Conservation (phyloP, 2,113 vertebrate species). For the Acanthisitta chloris region DNA sequence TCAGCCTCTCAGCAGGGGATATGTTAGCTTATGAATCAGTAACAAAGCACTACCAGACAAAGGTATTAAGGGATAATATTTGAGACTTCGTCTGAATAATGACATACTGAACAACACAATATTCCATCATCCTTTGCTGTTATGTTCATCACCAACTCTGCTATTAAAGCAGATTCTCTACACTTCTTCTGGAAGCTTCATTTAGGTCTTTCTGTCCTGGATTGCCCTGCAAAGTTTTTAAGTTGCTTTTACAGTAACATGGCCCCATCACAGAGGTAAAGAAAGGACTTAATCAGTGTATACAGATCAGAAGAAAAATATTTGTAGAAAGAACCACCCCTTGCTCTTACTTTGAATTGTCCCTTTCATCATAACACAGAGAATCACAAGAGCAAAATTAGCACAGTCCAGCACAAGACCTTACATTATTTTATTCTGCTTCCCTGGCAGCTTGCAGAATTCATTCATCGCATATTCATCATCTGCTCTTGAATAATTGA, state of each 20-base stretch:
- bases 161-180: not conserved
- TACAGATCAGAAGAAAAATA: not conserved
- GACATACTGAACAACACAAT: not conserved
- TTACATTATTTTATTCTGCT: not conserved
- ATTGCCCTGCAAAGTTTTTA: not conserved
- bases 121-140: not conserved
- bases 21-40: not conserved
- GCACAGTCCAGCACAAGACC: not conserved
- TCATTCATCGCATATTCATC: not conserved
- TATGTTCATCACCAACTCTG: not conserved
- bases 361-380: not conserved
- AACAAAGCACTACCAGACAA: not conserved
- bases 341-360: not conserved
- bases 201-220: not conserved
- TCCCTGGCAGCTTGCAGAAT: not conserved
- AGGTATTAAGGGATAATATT: not conserved
- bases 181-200: not conserved
- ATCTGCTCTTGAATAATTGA: not conserved
- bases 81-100: not conserved
- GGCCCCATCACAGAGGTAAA: not conserved
- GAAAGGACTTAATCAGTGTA: not conserved
- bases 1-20: not conserved
- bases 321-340: rapidly evolving
- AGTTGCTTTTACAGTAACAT: not conserved
- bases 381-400: not conserved